A percentile compares a stretch with the other conserved stretches of the same genome.
Evolutionary conservation across 2,888 invertebrate genomes (phyloP).

Genomic region (Penaeus monodon): DNA sequence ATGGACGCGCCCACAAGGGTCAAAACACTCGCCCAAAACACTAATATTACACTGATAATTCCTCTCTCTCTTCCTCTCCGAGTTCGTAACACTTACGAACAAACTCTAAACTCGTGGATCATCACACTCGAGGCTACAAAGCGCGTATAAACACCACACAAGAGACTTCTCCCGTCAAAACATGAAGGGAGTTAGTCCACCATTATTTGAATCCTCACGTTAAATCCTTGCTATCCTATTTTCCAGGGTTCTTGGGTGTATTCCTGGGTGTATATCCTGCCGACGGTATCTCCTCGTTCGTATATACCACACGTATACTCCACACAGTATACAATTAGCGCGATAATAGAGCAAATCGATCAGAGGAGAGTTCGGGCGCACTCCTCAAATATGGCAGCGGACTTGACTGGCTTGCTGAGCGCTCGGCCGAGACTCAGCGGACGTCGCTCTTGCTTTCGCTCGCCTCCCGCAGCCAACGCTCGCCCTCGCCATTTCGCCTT

Average conservation of each 20-base stretch:
- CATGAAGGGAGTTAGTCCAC: slow-evolving; percentile 55
- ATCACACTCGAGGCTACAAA: slow-evolving; percentile 23
- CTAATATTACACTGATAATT: slow-evolving; percentile 35
- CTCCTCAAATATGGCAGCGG: slow-evolving; percentile 62
- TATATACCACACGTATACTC: slow-evolving; percentile 39
- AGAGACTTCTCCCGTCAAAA: slow-evolving; percentile 41
- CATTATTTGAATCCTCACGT: slow-evolving; percentile 56
- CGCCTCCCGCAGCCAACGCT: not conserved
- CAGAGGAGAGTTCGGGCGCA: slow-evolving; percentile 51
- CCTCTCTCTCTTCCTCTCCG: slow-evolving; percentile 11
- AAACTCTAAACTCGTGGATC: slow-evolving; percentile 12
- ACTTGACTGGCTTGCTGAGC: slow-evolving; percentile 52
- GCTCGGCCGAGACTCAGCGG: slow-evolving; percentile 10
- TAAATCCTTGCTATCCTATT: slow-evolving; percentile 32
- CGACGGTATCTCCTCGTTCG: slow-evolving; percentile 24
- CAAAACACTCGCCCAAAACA: slow-evolving; percentile 60
- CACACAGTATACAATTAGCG: slow-evolving; percentile 29
- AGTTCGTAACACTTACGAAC: not conserved
- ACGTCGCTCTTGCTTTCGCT: slow-evolving; percentile 10
- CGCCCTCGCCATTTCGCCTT: not conserved
- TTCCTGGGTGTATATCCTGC: slow-evolving; percentile 32
- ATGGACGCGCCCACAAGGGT: slow-evolving; percentile 57
- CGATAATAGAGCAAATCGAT: slow-evolving; percentile 59
- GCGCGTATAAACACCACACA: slow-evolving; percentile 17
- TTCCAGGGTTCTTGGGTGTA: slow-evolving; percentile 6